Evolutionary conservation across 1,140 invertebrate genomes (phyloP), one percentile per base, ranked within the genome.

Genomic region (Drosophila lowei): DNA sequence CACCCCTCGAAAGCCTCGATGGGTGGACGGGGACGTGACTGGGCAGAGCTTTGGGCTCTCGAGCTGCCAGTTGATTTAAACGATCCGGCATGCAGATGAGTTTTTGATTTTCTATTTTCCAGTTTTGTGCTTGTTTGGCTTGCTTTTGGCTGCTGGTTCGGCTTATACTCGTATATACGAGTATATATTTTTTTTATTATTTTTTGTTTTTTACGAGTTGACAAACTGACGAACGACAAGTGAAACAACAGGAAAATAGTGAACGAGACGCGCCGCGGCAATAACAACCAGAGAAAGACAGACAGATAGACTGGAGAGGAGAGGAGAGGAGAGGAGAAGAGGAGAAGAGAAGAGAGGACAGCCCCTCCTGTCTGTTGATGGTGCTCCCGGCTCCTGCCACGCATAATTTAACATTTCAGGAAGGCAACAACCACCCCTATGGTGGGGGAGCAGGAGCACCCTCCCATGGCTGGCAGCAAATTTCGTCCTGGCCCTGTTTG

Each of bases 391-490:
- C 71, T 59, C 43, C 50, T 66, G 75, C 59, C 53, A 77, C 80
- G 80, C 81, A 85, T 80, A 77, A 85, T 85, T 84, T 85, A 79
- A 64, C 76, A 79, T 68, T 61, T n/a, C 8, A 30, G n/a, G n/a
- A 25, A 30, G 28, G 28, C 28, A 30, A 8, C 28, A 30, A 13
- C 11, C 34, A 13, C 34, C 34, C 11, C 11, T 5, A 3, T 5
- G 3, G 11, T 11, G 2, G 34, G n/a, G 2, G 49, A 6, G n/a
- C 42, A 11, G 46, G 47, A 23, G 25, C 52, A 47, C 52, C 16
- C 25, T 42, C 13, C 13, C n/a, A 63, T 43, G 38, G 16, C 25
- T 64, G 53, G 38, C 47, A 34, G 50, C 28, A 11, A 57, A 49
- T 60, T 52, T 61, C 43, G 65, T 70, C 57, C 60, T 50, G 21